phyloP scores from a whole-genome alignment of 2,888 invertebrate species.

The Limnephilus lunatus region DNA sequence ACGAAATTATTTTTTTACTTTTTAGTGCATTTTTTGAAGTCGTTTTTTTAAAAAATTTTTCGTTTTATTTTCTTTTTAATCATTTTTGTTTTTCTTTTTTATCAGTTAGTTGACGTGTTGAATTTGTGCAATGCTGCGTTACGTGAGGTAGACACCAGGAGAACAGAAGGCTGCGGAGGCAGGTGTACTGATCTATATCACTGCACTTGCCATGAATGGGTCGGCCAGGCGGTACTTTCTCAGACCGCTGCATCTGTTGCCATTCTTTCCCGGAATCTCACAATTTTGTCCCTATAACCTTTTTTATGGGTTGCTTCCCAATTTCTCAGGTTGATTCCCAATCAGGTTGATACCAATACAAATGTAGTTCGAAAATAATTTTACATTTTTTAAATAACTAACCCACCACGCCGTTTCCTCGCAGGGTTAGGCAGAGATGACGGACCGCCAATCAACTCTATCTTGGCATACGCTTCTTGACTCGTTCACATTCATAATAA shows the following conservation, averaged over 20 bases:
- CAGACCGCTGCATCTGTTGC: slow-evolving; percentile 7
- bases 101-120: not conserved
- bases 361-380: not conserved
- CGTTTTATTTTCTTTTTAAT: too few relatives aligned
- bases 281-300: not conserved
- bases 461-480: too few relatives aligned
- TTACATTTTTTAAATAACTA: too few relatives aligned
- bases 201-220: slow-evolving; percentile 10
- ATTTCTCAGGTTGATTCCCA: too few relatives aligned
- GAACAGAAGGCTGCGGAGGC: not conserved
- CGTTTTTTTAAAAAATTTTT: too few relatives aligned
- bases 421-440: too few relatives aligned
- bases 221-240: not conserved
- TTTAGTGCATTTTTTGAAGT: too few relatives aligned
- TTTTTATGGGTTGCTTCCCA: not conserved
- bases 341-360: not conserved
- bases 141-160: not conserved
- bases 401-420: too few relatives aligned
- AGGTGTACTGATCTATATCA: slow-evolving; percentile 7
- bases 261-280: not conserved
- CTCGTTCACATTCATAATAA: too few relatives aligned
- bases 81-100: too few relatives aligned
- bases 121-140: not conserved
- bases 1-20: too few relatives aligned
- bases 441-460: too few relatives aligned